phyloP scores from a whole-genome alignment of 2,113 vertebrate genomes.

The Cisticola juncidis region DNA sequence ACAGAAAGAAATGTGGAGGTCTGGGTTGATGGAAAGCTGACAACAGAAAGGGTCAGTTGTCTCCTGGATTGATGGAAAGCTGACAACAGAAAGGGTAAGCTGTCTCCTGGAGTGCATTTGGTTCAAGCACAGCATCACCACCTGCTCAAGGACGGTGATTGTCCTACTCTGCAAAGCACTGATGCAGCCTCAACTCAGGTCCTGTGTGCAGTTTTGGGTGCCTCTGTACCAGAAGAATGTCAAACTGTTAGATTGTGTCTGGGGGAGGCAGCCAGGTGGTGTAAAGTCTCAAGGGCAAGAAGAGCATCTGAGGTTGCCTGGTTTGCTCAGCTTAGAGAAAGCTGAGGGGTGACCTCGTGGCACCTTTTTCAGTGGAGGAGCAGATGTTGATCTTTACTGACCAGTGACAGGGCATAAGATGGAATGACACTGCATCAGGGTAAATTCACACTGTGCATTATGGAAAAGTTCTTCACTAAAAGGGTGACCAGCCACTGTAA shows the following conservation, averaged over 20 bases:
- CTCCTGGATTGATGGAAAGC: background rate
- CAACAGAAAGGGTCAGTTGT: background rate
- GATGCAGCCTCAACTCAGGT: rapidly evolving
- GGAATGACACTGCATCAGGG: background rate
- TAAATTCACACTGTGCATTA: background rate
- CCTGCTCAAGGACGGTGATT: rapidly evolving
- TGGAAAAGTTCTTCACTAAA: background rate
- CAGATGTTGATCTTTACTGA: background rate
- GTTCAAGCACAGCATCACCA: background rate
- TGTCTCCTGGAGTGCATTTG: background rate
- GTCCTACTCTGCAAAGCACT: background rate
- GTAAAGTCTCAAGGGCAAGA: background rate
- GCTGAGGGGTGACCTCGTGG: rapidly evolving
- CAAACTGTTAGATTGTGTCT: background rate
- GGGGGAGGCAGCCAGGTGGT: background rate
- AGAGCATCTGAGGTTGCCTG: background rate
- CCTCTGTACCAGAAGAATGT: background rate
- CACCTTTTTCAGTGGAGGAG: background rate
- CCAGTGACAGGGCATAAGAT: rapidly evolving
- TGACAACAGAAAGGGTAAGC: background rate
- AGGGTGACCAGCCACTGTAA: rapidly evolving
- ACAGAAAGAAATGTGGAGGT: background rate
- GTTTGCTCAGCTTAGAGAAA: background rate
- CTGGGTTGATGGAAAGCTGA: background rate
- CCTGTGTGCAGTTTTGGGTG: background rate